Percentiles rank a stretch among this genome's conserved stretches.
phyloP scores from a whole-genome alignment of 2,888 invertebrate species.

The Drosophila diplacantha region DNA sequence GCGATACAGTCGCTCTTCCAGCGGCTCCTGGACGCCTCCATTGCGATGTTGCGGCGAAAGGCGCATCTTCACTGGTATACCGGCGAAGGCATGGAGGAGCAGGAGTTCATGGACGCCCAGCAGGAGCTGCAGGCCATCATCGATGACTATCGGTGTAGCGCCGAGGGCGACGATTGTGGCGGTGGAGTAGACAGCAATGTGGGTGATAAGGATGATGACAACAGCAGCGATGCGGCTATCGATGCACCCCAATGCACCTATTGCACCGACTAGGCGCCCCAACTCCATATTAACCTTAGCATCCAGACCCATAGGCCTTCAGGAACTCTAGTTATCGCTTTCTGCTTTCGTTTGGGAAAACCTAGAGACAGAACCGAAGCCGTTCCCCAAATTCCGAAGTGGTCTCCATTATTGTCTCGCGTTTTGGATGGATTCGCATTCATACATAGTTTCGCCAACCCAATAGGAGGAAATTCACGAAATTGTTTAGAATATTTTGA shows the following conservation, averaged over 20 bases:
- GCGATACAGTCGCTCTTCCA: slow-evolving; percentile 89
- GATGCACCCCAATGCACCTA: slow-evolving; percentile 34
- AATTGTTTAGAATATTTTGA: slow-evolving; percentile 12
- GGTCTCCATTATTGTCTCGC: slow-evolving; percentile 1
- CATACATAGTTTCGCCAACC: not conserved
- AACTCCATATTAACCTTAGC: not conserved
- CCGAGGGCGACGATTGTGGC: slow-evolving; percentile 25
- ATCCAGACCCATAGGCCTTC: not conserved
- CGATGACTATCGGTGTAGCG: slow-evolving; percentile 80
- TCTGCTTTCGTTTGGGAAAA: not conserved
- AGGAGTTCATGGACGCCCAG: slow-evolving; percentile 91
- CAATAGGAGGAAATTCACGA: not conserved
- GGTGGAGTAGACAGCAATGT: slow-evolving; percentile 5
- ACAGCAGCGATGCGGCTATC: slow-evolving; percentile 1
- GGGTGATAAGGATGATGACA: not conserved
- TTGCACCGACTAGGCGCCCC: slow-evolving; percentile 29
- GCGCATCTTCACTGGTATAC: slow-evolving; percentile 93
- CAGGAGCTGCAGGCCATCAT: slow-evolving; percentile 86
- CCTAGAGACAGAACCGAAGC: not conserved
- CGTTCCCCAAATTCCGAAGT: not conserved
- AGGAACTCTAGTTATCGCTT: not conserved
- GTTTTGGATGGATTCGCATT: slow-evolving; percentile 1
- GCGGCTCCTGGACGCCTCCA: slow-evolving; percentile 86
- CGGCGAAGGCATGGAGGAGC: slow-evolving; percentile 92
- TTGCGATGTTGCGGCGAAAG: slow-evolving; percentile 88